These are phyloP conservation scores for Escarpia spicata DNA, from an alignment of 2,888 invertebrate species.

Conservation along the genomic window DNA sequence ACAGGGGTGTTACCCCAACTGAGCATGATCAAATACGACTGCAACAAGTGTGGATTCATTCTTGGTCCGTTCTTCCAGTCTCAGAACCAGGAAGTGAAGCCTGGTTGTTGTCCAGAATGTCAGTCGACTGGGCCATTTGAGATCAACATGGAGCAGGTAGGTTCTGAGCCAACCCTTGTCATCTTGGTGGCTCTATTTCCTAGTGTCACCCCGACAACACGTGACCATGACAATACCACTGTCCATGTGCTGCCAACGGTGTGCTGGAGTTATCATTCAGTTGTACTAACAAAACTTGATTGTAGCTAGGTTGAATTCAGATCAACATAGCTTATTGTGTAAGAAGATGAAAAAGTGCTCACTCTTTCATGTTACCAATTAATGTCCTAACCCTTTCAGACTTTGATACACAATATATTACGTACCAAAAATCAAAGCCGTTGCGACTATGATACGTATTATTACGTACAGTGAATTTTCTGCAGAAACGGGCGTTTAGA, in stretches of 20 bases:
- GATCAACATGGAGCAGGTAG: conserved; percentile 91
- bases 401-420: too few relatives aligned
- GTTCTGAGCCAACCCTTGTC: too few relatives aligned
- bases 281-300: background rate
- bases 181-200: too few relatives aligned
- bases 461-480: too few relatives aligned
- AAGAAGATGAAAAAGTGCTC: background rate
- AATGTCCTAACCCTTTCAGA: background rate
- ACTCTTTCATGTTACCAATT: background rate
- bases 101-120: conserved; percentile 97
- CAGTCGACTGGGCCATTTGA: conserved; percentile 95
- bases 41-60: conserved; percentile 92
- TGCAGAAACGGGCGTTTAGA: too few relatives aligned
- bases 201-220: background rate
- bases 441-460: too few relatives aligned
- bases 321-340: background rate
- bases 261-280: background rate
- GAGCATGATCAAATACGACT: conserved; percentile 95
- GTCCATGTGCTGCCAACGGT: background rate
- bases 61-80: conserved; percentile 96
- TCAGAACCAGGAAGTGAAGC: conserved; percentile 92
- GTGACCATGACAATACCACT: background rate
- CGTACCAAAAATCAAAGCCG: too few relatives aligned
- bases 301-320: background rate
- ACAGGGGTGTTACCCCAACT: conserved; percentile 91